phyloP scores from a whole-genome alignment of 1,140 invertebrate genomes.

The Subanguina moxae region DNA sequence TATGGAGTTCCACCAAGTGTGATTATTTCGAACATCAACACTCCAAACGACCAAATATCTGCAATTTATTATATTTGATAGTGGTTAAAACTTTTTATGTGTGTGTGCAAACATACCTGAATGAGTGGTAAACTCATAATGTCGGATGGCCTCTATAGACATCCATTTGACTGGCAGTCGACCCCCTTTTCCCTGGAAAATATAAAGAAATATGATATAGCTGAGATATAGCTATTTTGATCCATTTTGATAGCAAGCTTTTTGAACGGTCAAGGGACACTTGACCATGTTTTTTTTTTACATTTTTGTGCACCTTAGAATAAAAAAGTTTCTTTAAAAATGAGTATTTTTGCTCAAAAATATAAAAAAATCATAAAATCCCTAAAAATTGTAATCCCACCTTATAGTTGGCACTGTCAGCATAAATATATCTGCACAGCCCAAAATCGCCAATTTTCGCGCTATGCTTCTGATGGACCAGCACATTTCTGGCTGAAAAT shows the following conservation, averaged over 20 bases:
- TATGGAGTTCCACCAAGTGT: slow-evolving; percentile 61
- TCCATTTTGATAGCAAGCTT: too few species aligned
- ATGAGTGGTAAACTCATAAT: slow-evolving; percentile 62
- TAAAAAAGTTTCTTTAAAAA: too few species aligned
- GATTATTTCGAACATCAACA: slow-evolving; percentile 63
- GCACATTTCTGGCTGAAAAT: slow-evolving; percentile 60
- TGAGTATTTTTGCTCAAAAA: too few species aligned
- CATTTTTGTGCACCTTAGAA: too few species aligned
- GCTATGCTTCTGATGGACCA: slow-evolving; percentile 60
- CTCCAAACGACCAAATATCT: slow-evolving; percentile 62
- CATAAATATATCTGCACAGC: slow-evolving; percentile 61
- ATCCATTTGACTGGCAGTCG: slow-evolving; percentile 62
- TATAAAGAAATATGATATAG: too few species aligned
- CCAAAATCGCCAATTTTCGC: slow-evolving; percentile 62
- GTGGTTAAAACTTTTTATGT: too few species aligned
- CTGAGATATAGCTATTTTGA: too few species aligned
- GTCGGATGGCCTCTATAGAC: slow-evolving; percentile 61
- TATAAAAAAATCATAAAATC: too few species aligned
- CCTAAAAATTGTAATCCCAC: too few species aligned
- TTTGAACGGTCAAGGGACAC: too few species aligned
- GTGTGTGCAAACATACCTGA: slow-evolving; percentile 61
- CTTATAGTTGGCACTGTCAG: slow-evolving; percentile 61
- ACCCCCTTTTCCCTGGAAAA: slow-evolving; percentile 55
- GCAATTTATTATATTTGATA: slow-evolving; percentile 13
- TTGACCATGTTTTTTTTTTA: too few species aligned